Evolutionary conservation across 2,888 invertebrate genomes (phyloP).

Genomic region (Deroplatys truncata): DNA sequence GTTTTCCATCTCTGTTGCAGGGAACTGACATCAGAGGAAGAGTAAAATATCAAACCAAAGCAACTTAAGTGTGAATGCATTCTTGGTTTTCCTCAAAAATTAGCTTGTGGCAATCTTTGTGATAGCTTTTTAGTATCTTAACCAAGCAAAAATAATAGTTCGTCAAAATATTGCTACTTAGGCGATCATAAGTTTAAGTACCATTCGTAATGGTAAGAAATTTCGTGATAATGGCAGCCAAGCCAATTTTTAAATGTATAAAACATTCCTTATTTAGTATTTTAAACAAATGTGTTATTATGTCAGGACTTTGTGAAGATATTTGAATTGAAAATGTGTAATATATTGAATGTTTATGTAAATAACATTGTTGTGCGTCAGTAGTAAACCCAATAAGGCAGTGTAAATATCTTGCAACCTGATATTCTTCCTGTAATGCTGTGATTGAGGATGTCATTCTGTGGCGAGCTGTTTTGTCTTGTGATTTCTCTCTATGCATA

Average conservation of each 20-base stretch:
- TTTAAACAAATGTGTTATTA: slow-evolving; percentile 1
- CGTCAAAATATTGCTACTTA: neutral
- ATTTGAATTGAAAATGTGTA: neutral
- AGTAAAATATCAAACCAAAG: neutral
- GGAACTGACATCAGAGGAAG: neutral
- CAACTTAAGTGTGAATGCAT: neutral
- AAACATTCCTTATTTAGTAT: slow-evolving; percentile 5
- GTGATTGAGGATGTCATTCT: neutral
- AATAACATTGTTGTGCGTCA: neutral
- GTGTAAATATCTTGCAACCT: neutral
- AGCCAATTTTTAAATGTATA: slow-evolving; percentile 5
- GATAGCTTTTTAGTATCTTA: neutral
- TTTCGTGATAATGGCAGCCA: neutral
- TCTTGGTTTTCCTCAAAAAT: neutral
- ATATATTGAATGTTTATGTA: neutral
- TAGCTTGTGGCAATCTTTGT: neutral
- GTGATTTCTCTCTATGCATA: neutral
- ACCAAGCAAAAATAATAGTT: neutral
- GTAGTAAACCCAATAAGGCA: neutral
- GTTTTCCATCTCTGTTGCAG: neutral
- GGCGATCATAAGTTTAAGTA: neutral
- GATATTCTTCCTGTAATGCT: neutral
- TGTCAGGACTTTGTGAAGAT: neutral
- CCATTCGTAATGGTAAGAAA: neutral
- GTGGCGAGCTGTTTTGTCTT: neutral